A percentile compares a stretch with the other conserved stretches of the same genome.
Evolutionary conservation across 2,888 invertebrate species (phyloP).

Genomic region (Diarsia mendica): DNA sequence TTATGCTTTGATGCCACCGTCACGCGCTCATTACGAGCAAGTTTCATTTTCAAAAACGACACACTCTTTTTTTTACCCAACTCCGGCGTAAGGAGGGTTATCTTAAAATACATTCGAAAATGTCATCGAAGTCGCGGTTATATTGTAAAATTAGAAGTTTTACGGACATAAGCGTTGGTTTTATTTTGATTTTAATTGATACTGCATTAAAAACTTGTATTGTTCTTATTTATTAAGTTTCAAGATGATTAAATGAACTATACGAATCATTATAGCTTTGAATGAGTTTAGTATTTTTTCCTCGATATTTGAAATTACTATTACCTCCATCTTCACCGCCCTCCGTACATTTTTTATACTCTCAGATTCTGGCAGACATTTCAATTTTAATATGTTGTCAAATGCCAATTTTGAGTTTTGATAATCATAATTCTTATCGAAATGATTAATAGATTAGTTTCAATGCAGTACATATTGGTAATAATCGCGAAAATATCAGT

Average conservation of each 20-base stretch:
- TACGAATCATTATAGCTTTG: not conserved
- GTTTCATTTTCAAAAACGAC: slow-evolving; percentile 83
- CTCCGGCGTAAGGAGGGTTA: too few relatives aligned
- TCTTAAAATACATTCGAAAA: too few relatives aligned
- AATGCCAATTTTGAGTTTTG: not conserved
- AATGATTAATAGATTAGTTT: slow-evolving; percentile 14
- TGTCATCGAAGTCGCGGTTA: slow-evolving; percentile 14
- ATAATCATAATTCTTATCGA: not conserved
- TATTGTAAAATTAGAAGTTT: slow-evolving; percentile 15
- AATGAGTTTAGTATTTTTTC: not conserved
- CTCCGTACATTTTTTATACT: not conserved
- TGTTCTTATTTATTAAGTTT: not conserved
- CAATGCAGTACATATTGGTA: slow-evolving; percentile 23
- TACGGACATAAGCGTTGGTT: slow-evolving; percentile 25
- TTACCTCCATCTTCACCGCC: not conserved
- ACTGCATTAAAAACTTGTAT: slow-evolving; percentile 23
- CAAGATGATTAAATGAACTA: not conserved
- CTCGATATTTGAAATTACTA: not conserved
- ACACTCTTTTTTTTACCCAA: slow-evolving; percentile 14
- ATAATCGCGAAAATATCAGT: not conserved
- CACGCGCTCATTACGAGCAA: slow-evolving; percentile 51
- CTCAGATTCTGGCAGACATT: not conserved
- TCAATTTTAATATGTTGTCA: not conserved
- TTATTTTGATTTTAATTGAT: not conserved
- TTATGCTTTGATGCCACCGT: slow-evolving; percentile 75